Evolutionary conservation across 2,888 invertebrate genomes (phyloP), one percentile per base, ranked within the genome.

Genomic region (Dryobotodes eremita): DNA sequence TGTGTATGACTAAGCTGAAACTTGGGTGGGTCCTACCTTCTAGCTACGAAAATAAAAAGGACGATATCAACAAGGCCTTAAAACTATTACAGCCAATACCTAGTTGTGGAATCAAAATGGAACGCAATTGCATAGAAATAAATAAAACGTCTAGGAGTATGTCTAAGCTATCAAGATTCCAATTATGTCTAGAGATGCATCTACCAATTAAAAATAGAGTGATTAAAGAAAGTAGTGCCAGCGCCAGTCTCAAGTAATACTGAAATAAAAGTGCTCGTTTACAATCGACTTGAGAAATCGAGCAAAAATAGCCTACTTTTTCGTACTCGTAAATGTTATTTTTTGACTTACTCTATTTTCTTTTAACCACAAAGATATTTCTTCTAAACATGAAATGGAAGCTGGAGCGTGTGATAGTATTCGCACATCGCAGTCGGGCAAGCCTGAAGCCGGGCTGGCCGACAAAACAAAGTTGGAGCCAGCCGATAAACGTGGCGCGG

Each of bases 401-500:
- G 86, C 77, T 76, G 70, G 65, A 66, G 69, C 83, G 71, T 83
- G 55, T 73, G 86, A 86, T 77, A 86, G 77, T 72, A 65, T 82
- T 86, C 83, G 83, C 77, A 70, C 57, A 72, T 86, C 83, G 64
- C 72, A 70, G 77, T 65, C 83, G 72, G 65, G 86, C 61, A 70
- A 83, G 83, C 73, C 86, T 59, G 75, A 77, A 75, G 71, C 80
- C 84, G 69, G 83, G 79, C 84, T 70, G 70, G 84, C 84, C 88
- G 84, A 84, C 88, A 88, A 84, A 87, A 88, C 88, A 91, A 90
- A 90, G 87, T 90, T 90, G 83, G 81, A 85, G 82, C 78, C 88
- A 84, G 83, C 82, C 86, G 90, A 90, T 90, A 91, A 91, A 88
- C 90, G 91, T 86, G 80, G 89, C 88, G 85, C 88, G 84, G 89